Evolutionary conservation across 1,140 invertebrate species (phyloP), one percentile per base, ranked within the genome.

Genomic region (Nomia melanderi): DNA sequence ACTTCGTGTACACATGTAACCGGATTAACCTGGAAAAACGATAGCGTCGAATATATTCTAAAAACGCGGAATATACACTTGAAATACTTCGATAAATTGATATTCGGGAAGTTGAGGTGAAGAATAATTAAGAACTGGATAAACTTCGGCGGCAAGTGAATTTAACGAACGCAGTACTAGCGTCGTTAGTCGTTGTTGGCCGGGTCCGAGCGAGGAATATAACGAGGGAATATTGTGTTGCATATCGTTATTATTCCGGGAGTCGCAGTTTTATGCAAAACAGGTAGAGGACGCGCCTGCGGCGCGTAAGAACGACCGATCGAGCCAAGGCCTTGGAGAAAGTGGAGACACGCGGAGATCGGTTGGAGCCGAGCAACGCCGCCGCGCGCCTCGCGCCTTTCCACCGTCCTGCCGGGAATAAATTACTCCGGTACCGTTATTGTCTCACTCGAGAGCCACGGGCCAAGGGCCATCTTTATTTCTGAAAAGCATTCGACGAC

Each of bases 161-260:
- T n/a, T n/a, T n/a, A n/a, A n/a, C n/a, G n/a, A n/a, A n/a, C n/a
- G n/a, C n/a, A n/a, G n/a, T n/a, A n/a, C n/a, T n/a, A 44, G 41
- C 41, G 20, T 44, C 41, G 41, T 44, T 44, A 44, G 41, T 17
- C 6, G 41, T 12, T 0, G 17, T 8, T 50, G 1, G 47, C 8
- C 20, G n/a, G n/a, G 6, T 20, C 41, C 12, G 14, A 44, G 12
- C 1, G 1, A 5, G 41, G 47, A 50, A n/a, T 17, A 4, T n/a
- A 50, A 50, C 47, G 20, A 50, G 47, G n/a, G 47, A 50, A 50
- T 50, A 50, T n/a, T 73, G 83, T 86, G 87, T 85, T 78, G 76
- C 84, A 84, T 84, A 87, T 87, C 81, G 83, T 88, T 83, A 84
- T 89, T 88, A 88, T 89, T 82, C 77, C 59, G 74, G 70, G 71